A percentile compares a stretch with the other conserved stretches of the same genome.
phyloP scores from a whole-genome alignment of 2,888 invertebrate genomes.

The Exocentrus adspersus region DNA sequence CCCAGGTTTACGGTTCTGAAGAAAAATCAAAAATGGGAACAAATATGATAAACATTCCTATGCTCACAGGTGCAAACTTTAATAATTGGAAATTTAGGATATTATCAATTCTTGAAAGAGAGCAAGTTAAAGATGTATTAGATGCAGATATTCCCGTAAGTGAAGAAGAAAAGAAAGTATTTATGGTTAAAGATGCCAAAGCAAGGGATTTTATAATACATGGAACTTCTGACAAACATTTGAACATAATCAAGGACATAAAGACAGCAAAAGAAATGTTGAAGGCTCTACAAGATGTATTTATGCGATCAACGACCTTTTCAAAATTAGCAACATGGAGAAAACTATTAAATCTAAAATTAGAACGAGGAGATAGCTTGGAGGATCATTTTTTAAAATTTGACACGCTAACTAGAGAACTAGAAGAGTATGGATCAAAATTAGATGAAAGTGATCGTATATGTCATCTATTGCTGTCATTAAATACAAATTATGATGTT shows the following conservation, averaged over 20 bases:
- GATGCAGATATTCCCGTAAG: background rate
- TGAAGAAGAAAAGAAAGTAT: conserved; percentile 13
- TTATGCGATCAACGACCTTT: conserved; percentile 44
- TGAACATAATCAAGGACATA: conserved; percentile 40
- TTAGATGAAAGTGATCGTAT: conserved; percentile 46
- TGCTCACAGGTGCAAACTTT: background rate
- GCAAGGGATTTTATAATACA: conserved; percentile 43
- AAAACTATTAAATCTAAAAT: conserved; percentile 42
- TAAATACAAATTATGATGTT: conserved; percentile 41
- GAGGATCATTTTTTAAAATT: conserved; percentile 47
- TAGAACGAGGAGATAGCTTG: conserved; percentile 33
- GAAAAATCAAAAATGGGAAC: too few species aligned
- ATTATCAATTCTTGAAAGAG: background rate
- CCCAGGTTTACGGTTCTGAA: too few species aligned
- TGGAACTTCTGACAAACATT: conserved; percentile 42
- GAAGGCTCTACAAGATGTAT: conserved; percentile 40
- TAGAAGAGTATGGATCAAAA: conserved; percentile 41
- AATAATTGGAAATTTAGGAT: conserved; percentile 11
- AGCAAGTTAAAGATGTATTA: background rate
- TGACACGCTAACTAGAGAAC: conserved; percentile 43
- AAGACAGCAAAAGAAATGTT: conserved; percentile 42
- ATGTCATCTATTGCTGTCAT: conserved; percentile 43
- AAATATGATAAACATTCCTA: too few species aligned
- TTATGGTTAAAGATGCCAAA: conserved; percentile 35
- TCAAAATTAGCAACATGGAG: conserved; percentile 40